Evolutionary conservation across 1,140 invertebrate genomes (phyloP), one percentile per base, ranked within the genome.

Genomic region (Zaprionus lachaisei): DNA sequence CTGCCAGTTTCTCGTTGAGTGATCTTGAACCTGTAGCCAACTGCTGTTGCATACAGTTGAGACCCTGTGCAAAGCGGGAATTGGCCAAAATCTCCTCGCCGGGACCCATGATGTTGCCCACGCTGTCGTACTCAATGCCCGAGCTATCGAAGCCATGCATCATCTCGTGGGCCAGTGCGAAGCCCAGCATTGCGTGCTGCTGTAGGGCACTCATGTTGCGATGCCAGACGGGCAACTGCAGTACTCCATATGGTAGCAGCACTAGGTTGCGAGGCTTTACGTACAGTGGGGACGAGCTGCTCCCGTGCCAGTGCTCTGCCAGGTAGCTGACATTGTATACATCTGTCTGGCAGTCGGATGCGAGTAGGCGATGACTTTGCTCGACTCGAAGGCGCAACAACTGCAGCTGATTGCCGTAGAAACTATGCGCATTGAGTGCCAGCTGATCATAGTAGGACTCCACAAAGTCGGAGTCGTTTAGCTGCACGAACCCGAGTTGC

Each of bases 61-160:
- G 56, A 2, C 83, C 79, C 14, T 85, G 77, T 0, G 71, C 76
- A 15, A 85, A 92, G 7, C 83, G 75, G n/a, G 81, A 66, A 78
- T 83, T 92, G 0, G 58, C 72, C 2, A 67, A 64, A 5, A 92
- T 92, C 34, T 92, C 91, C 67, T 92, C 91, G 6, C 80, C 83
- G 17, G 89, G 91, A 5, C 91, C 91, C 85, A 92, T 92, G 0
- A 87, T 83, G 38, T 92, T 92, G 28, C 91, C 91, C 3, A 69
- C 26, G 4, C 72, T 71, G 7, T 92, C 91, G 55, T 91, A 92
- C 11, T 84, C 83, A 44, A 92, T 91, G 49, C 91, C 91, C 1
- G 77, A 75, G 14, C 81, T 79, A 60, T 92, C 91, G 37, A 87
- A 92, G 14, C 91, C 91, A 24, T 92, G 91, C 2, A 90, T 56